These are phyloP conservation scores for Congeria kusceri DNA, from an alignment of 2,888 invertebrate genomes.

Conservation along the genomic window DNA sequence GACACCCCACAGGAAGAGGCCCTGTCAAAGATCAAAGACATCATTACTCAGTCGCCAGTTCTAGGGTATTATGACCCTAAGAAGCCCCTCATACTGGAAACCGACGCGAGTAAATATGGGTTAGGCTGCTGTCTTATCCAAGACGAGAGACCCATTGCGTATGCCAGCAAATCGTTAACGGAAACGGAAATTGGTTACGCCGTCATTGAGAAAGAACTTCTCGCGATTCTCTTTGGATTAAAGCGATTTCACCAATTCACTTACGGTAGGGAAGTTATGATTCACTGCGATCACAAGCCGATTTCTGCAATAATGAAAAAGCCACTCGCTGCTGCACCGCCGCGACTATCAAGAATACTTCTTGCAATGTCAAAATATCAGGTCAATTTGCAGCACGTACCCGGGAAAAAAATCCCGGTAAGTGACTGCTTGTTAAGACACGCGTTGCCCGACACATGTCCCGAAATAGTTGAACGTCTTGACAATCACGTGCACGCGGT, in stretches of 20 bases:
- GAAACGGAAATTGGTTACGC: too few species aligned
- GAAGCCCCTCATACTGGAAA: constrained; percentile 26
- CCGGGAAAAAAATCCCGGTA: constrained; percentile 23
- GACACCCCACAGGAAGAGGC: constrained; percentile 29
- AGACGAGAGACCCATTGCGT: constrained; percentile 65
- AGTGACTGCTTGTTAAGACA: constrained; percentile 27
- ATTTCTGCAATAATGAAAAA: constrained; percentile 22
- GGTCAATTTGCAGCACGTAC: background rate
- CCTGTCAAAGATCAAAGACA: constrained; percentile 33
- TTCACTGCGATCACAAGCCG: constrained; percentile 20
- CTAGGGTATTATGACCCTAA: constrained; percentile 20
- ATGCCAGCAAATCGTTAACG: constrained; percentile 68
- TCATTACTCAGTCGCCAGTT: constrained; percentile 19
- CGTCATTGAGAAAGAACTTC: constrained; percentile 65
- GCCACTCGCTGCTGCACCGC: constrained; percentile 29
- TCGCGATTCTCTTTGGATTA: constrained; percentile 63
- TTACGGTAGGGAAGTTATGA: constrained; percentile 52
- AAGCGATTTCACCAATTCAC: constrained; percentile 64
- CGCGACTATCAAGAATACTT: constrained; percentile 30
- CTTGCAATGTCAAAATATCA: constrained; percentile 29
- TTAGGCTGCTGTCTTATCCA: constrained; percentile 68
- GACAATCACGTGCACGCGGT: constrained; percentile 36
- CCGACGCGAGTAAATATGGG: constrained; percentile 59
- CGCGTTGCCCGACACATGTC: constrained; percentile 24
- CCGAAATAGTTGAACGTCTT: constrained; percentile 20